Evolutionary conservation across 2,888 invertebrate species (phyloP).

Genomic region (Xanthostigma xanthostigma): DNA sequence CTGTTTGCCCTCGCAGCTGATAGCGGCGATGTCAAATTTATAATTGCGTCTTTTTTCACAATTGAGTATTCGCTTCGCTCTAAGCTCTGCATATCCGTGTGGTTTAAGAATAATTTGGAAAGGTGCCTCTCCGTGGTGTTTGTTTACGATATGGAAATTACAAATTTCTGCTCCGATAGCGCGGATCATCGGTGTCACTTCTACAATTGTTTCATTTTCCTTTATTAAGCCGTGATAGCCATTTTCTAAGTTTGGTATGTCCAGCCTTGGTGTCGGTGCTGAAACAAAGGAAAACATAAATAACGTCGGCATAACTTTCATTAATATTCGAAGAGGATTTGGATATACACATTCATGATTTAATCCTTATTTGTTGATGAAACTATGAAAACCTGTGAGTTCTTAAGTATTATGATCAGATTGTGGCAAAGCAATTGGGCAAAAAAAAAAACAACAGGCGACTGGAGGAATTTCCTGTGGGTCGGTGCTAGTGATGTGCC

Average conservation of each 20-base stretch:
- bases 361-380: no score
- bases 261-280: conserved; percentile 58
- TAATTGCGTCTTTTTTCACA: conserved; percentile 90
- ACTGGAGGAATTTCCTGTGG: no score
- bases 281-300: conserved; percentile 25
- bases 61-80: conserved; percentile 71
- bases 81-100: conserved; percentile 66
- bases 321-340: no score
- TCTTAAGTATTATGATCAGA: no score
- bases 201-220: conserved; percentile 84
- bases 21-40: conserved; percentile 89
- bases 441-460: no score
- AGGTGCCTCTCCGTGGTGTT: conserved; percentile 88
- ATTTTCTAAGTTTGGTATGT: conserved; percentile 65
- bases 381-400: no score
- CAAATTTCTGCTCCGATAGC: conserved; percentile 64
- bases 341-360: no score
- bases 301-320: neutral
- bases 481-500: no score
- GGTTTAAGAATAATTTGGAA: conserved; percentile 40
- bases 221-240: conserved; percentile 86
- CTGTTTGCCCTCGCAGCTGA: conserved; percentile 77
- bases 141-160: conserved; percentile 79
- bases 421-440: no score
- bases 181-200: conserved; percentile 82